phyloP scores from a whole-genome alignment of 2,888 invertebrate species.

The Cerceris rybyensis region DNA sequence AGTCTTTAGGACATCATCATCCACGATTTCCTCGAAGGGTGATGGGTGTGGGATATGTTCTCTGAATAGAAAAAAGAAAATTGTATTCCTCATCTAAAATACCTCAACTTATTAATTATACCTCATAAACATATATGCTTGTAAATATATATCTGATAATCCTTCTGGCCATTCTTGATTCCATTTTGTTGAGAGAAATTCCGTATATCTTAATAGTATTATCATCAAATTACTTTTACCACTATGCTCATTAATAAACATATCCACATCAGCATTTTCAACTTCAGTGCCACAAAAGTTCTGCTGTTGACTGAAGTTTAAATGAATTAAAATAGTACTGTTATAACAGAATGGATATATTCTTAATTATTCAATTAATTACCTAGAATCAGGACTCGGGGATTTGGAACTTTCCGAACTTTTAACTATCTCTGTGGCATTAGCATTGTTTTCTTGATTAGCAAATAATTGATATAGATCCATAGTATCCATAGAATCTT shows the following conservation, averaged over 20 bases:
- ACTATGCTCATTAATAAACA: conserved; percentile 84
- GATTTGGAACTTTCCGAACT: conserved; percentile 77
- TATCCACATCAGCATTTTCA: conserved; percentile 86
- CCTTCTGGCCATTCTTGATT: conserved; percentile 86
- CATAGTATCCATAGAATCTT: conserved; percentile 86
- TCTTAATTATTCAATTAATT: conserved; percentile 2
- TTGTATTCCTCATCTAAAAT: not conserved
- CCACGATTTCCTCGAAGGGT: conserved; percentile 79
- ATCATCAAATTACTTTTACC: conserved; percentile 83
- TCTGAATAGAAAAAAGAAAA: conserved; percentile 68
- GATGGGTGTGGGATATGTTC: conserved; percentile 84
- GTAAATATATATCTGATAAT: conserved; percentile 84
- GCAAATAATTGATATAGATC: conserved; percentile 86
- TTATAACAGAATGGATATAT: not conserved
- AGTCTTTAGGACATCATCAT: conserved; percentile 79
- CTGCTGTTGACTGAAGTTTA: conserved; percentile 38
- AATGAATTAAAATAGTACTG: conserved; percentile 13
- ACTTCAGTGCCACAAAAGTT: conserved; percentile 87
- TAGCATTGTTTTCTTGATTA: conserved; percentile 78
- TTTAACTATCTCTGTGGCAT: conserved; percentile 67
- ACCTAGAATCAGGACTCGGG: conserved; percentile 72
- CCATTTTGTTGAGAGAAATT: conserved; percentile 85
- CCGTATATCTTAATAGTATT: conserved; percentile 85
- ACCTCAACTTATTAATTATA: conserved; percentile 70
- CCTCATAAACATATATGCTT: conserved; percentile 84